Base-by-base conservation (phyloP, 1,140 invertebrate species). In the Manduca sexta region DNA sequence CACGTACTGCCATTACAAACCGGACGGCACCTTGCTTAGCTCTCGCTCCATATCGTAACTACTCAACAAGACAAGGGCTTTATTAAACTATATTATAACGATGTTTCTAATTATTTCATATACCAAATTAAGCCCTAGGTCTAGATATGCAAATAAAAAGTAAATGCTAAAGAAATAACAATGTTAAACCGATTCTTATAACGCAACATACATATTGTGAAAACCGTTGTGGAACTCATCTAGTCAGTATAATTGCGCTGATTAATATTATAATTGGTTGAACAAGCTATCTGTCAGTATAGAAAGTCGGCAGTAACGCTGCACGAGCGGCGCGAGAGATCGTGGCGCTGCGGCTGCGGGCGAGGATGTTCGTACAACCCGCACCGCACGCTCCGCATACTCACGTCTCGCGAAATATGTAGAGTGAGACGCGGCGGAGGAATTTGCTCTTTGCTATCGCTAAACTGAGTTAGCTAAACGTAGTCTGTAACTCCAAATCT, bases 261-360 rank as follows among this genome's bases (percentile, higher is more conserved):
- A 80, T 83, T 84, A 83, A 84, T 81, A 84, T 76, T 79, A 74
- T 84, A 84, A 84, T 84, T 81, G 74, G 64, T 72, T 65, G 71
- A 57, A 68, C 71, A 73, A 71, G 71, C 64, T 69, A 80, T 81
- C 73, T 71, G 73, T 80, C 74, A 79, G 67, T 73, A 70, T 85
- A 85, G 82, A 85, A 85, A 85, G 82, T 85, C 62, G 74, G 79
- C 71, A 81, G 75, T 74, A 75, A 75, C 69, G 62, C 50, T 38
- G 35, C 45, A 45, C 38, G 48, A 38, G 45, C 57, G 53, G 56
- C 54, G 53, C 59, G 58, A 55, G 57, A 55, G 68, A 69, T 59
- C 55, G 46, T 39, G 58, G 61, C 40, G 37, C 29, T 21, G 51
- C 40, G 52, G 49, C 40, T 45, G 47, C 45, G 4, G 21, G 21